Base-by-base conservation (phyloP, 30 jellyfish, hydroid and myxozoan genomes). In the Aurelia sp. region DNA sequence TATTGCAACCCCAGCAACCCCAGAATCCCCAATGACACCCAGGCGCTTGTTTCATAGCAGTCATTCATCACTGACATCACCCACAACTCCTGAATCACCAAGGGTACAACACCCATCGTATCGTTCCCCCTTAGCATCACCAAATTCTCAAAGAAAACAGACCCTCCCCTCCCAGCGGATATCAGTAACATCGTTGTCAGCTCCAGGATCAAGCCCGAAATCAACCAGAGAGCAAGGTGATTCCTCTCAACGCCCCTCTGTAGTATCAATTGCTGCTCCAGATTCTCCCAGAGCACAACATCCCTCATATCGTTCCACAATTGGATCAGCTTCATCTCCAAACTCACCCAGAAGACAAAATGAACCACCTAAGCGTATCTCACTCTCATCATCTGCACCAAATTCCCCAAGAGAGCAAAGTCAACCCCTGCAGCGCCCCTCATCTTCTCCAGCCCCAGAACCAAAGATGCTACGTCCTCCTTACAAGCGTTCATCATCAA, bases 11-110 rank as follows among this genome's bases (percentile, higher is more conserved):
- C 89, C 79, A 17, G 18, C 79, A 11, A 69, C 85, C 6, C 91
- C 91, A 11, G 85, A 69, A 20, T 67, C 85, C 7, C 91, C 91
- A 21, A 70, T 77, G 15, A 30, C 75, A 20, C 82, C 75, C 60
- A 75, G 76, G 72, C 84, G 71, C 62, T 30, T 33, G 48, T 30
- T 82, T n/a, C 47, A 9, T 17, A 19, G 78, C 11, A 20, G n/a
- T 5, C 15, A 53, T 4, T 31, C 89, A 35, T 31, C 30, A 16
- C 60, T 59, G 16, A 17, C 70, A 30, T 47, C 65, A 12, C 35
- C 65, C 13, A 59, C 19, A 1, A 73, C 52, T 31, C 66, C 23
- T 21, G 65, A n/a, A 4, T 71, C 66, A 80, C 50, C 50, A 37
- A 37, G 50, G 50, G 11, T 37, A 37, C 50, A 37, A 37, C 50